phyloP scores from a whole-genome alignment of 2,797 vertebrate species.

The Notamacropus eugenii region DNA sequence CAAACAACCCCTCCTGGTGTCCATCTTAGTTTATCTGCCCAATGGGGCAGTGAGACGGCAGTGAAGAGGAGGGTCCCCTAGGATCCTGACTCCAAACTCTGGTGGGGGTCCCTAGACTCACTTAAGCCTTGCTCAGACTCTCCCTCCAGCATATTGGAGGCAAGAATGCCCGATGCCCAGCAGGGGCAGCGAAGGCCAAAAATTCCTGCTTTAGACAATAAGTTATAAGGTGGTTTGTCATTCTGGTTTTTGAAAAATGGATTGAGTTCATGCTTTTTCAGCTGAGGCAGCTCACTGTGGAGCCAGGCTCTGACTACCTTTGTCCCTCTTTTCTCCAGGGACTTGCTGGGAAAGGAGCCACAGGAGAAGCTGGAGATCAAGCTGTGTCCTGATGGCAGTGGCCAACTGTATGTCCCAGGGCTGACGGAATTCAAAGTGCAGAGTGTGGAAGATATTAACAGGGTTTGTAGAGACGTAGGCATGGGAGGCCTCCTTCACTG shows the following conservation, averaged over 20 bases:
- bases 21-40: background rate
- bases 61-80: background rate
- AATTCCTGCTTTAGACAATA: background rate
- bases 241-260: background rate
- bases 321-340: slow-evolving; percentile 82
- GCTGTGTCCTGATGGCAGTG: slow-evolving; percentile 94
- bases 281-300: background rate
- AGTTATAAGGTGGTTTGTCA: background rate
- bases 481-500: rapidly evolving
- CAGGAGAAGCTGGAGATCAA: slow-evolving; percentile 96
- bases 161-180: background rate
- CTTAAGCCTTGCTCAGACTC: background rate
- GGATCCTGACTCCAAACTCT: background rate
- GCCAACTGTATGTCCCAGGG: slow-evolving; percentile 95
- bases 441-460: slow-evolving; percentile 95
- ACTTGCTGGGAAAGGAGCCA: slow-evolving; percentile 92
- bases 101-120: background rate
- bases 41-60: background rate
- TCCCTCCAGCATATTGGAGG: background rate
- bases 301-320: background rate
- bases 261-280: background rate
- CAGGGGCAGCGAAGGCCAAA: background rate
- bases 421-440: slow-evolving; percentile 92
- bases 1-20: background rate
- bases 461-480: slow-evolving; percentile 81